Base-by-base conservation (phyloP, 2,888 invertebrate species). In the Aphodius granarius region DNA sequence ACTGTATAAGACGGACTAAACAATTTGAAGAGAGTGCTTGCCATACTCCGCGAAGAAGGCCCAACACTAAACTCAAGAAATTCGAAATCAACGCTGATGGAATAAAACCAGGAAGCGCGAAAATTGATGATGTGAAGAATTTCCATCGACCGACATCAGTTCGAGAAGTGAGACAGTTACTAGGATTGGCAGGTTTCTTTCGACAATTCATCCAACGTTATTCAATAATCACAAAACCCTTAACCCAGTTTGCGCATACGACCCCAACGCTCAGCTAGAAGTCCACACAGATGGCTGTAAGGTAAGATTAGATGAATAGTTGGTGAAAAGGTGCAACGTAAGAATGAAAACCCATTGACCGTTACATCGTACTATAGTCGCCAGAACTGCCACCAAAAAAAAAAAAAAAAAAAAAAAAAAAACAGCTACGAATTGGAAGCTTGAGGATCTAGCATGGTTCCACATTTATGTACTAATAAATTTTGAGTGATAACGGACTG, bases 211-310 rank as follows among this genome's bases (percentile, higher is more conserved):
- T 82, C 3, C 23, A 75, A 21, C 65, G 78, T 62, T 81, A 79
- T 77, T 79, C 81, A 0, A 20, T 74, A 4, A 82, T 81, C 13
- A 82, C 82, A 2, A 76, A 77, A 66, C 83, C 83, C 3, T 73
- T 85, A 18, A 80, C 72, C 43, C 6, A 43, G 43, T 43, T 43
- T 6, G 13, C 43, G 43, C 43, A 43, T 43, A 73, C 62, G 65
- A 65, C n/a, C 18, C 66, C n/a, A 65, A 23, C 16, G 63, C n/a
- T 43, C 78, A 63, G 17, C 82, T 79, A 13, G 81, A 83, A 73
- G 15, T 82, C 13, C 83, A 83, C 76, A 83, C 81, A 5, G 82
- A 84, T 75, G 83, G 82, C 13, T 81, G 81, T 71, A 72, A 77
- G 43, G 4, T 68, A 6, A 82, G 83, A 2, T n/a, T 82, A 5